Conservation (phyloP, 2,113 vertebrate species). For the Cyprinus carpio region DNA sequence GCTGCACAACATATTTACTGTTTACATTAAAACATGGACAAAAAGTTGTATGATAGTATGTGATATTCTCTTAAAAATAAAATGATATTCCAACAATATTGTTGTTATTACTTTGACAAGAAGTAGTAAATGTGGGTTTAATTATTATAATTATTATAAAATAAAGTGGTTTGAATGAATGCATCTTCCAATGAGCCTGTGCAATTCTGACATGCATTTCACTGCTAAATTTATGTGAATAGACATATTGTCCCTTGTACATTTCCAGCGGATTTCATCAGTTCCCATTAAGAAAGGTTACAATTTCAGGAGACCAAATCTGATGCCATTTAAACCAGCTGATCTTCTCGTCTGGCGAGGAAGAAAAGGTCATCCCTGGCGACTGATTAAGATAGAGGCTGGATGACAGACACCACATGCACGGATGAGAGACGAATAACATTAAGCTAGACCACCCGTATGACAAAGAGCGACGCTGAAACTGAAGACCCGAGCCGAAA, state of each 20-base stretch:
- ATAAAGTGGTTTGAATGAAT: too few relatives aligned
- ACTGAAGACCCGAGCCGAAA: constrained; percentile 43
- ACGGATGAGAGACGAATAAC: constrained; percentile 44
- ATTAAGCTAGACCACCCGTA: constrained; percentile 53
- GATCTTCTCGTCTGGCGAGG: constrained; percentile 49
- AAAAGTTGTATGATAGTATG: too few relatives aligned
- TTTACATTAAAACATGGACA: too few relatives aligned
- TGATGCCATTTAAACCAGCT: constrained; percentile 54
- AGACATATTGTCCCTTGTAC: background rate
- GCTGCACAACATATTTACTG: too few relatives aligned
- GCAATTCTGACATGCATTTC: too few relatives aligned
- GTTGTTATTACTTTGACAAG: too few relatives aligned
- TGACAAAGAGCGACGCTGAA: constrained; percentile 43
- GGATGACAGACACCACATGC: constrained; percentile 49
- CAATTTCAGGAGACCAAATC: constrained; percentile 43
- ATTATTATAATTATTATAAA: too few relatives aligned
- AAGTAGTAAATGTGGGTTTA: too few relatives aligned
- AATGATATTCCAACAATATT: too few relatives aligned
- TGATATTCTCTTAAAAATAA: too few relatives aligned
- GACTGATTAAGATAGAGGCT: constrained; percentile 42
- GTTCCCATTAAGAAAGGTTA: constrained; percentile 48
- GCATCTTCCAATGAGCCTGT: background rate
- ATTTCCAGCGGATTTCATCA: constrained; percentile 33
- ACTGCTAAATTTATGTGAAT: background rate
- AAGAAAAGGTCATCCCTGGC: constrained; percentile 49